Evolutionary conservation across 2,888 invertebrate genomes (phyloP), one percentile per base, ranked within the genome.

Genomic region (Melanostoma mellinum): DNA sequence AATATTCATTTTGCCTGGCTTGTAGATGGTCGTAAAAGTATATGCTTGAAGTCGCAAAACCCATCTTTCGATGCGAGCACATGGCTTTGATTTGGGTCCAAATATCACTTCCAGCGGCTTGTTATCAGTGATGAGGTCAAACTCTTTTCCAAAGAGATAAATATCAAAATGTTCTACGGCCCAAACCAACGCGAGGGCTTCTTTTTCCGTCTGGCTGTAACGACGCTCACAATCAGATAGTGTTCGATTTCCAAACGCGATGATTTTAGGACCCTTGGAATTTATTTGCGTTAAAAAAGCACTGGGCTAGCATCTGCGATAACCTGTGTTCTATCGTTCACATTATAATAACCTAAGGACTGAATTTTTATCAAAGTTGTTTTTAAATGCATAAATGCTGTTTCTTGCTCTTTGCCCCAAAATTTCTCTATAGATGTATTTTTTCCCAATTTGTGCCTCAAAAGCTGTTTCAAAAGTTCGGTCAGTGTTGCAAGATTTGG

Each of bases 261-360:
- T 5, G 30, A 55, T 55, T 35, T 33, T 55, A 4, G 32, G 55
- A 30, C 32, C 20, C 4, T 33, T 33, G 3, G 9, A 32, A 5
- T 30, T 35, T 5, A 38, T 9, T 30, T 40, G 40, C 9, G 10
- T 58, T 9, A 56, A n/a, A 50, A 50, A 87, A 3, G 85, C 87
- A 3, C 88, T 1, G 89, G 88, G 33, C 88, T 88, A 8, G 89
- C 89, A 71, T 90, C 89, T 1, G 88, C 88, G 10, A 88, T 78
- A 0, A 90, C 85, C 53, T 87, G 86, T 6, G 89, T 89, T 30
- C 71, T 76, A 6, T 86, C 86, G 0, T 85, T 56, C 36, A 76
- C 85, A 60, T 89, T 82, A 55, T 86, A 90, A 61, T 87, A 87
- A 20, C 86, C 88, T 30, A 90, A 80, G 8, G 33, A n/a, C 65